phyloP scores from a whole-genome alignment of 2,888 invertebrate genomes.

The Leucozona laternaria region DNA sequence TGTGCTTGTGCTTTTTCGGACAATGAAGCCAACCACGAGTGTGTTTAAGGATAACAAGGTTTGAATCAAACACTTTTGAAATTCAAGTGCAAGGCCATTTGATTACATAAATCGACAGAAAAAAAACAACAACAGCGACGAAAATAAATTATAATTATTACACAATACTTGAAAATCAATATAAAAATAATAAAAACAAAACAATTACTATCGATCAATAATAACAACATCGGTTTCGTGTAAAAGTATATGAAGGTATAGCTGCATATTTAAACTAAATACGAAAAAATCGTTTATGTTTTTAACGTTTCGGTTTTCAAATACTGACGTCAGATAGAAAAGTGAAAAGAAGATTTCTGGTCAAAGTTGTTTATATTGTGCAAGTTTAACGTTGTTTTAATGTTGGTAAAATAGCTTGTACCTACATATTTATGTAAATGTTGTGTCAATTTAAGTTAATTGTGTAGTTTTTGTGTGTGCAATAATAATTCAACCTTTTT shows the following conservation, averaged over 20 bases:
- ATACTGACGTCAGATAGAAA: constrained; percentile 15
- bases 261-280: not conserved
- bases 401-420: not conserved
- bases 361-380: not conserved
- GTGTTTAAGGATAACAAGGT: constrained; percentile 2
- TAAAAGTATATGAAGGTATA: constrained; percentile 8
- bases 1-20: constrained; percentile 27
- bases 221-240: constrained; percentile 43
- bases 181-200: constrained; percentile 4
- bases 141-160: constrained; percentile 59
- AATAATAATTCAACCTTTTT: not conserved
- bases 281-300: constrained; percentile 3
- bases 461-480: not conserved
- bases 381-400: constrained; percentile 15
- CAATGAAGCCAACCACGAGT: not conserved
- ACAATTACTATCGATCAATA: constrained; percentile 22
- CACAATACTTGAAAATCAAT: constrained; percentile 46
- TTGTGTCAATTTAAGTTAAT: not conserved
- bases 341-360: constrained; percentile 9
- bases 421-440: not conserved
- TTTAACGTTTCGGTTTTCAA: not conserved
- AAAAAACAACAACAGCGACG: not conserved
- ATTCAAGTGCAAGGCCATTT: constrained; percentile 71
- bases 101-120: constrained; percentile 59
- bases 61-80: constrained; percentile 21